Evolutionary conservation across 2,888 invertebrate genomes (phyloP).

Genomic region (Eupeodes latifasciatus): DNA sequence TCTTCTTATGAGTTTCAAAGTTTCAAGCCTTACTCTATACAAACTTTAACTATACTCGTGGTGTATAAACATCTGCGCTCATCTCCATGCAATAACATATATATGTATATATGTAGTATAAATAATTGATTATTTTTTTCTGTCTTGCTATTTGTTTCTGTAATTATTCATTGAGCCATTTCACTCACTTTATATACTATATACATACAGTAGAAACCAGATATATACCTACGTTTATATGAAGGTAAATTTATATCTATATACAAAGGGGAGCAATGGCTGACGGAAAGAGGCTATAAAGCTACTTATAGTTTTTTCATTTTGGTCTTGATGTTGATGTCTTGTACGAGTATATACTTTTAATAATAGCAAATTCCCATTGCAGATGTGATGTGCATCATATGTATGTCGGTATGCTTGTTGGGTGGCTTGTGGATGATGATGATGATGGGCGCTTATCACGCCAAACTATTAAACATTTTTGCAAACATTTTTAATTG

Average conservation of each 20-base stretch:
- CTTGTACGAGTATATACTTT: neutral
- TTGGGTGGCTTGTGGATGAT: constrained; percentile 53
- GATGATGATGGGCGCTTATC: constrained; percentile 72
- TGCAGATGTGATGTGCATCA: constrained; percentile 51
- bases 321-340: neutral
- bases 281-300: constrained; percentile 13
- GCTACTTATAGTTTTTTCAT: neutral
- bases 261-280: neutral
- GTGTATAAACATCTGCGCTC: neutral
- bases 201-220: neutral
- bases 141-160: constrained; percentile 67
- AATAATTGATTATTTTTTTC: constrained; percentile 28
- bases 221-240: neutral
- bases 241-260: neutral
- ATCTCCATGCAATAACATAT: neutral
- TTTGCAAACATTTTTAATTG: constrained; percentile 66
- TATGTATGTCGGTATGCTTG: constrained; percentile 1
- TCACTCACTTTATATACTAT: neutral
- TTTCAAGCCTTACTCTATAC: neutral
- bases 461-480: constrained; percentile 71
- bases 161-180: constrained; percentile 70
- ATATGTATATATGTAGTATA: neutral
- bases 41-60: neutral
- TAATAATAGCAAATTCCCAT: constrained; percentile 60
- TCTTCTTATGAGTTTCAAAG: neutral